These are phyloP conservation scores for Chiloscyllium punctatum DNA, from an alignment of 2,797 vertebrate genomes.

Conservation along the genomic window DNA sequence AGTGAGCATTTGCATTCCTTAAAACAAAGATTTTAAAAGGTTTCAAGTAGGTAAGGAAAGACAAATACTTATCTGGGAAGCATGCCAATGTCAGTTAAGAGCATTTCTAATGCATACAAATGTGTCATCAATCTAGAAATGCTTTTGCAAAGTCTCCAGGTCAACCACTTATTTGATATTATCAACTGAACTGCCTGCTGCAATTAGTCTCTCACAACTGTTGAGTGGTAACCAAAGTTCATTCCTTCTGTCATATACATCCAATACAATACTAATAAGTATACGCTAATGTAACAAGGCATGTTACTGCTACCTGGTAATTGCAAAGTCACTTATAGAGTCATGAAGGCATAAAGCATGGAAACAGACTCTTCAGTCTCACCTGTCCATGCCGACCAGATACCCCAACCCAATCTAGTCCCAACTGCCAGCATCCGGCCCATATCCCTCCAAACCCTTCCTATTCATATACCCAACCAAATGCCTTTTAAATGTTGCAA, in stretches of 20 bases:
- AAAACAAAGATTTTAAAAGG: neutral
- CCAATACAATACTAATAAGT: neutral
- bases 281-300: neutral
- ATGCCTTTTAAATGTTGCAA: too few species aligned
- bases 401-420: too few species aligned
- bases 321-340: neutral
- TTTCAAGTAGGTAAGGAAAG: constrained; percentile 12
- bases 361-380: too few species aligned
- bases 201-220: neutral
- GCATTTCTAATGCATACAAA: constrained; percentile 8
- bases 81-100: constrained; percentile 12
- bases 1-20: neutral
- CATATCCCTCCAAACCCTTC: too few species aligned
- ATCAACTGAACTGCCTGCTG: neutral
- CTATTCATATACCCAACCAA: too few species aligned
- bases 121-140: neutral
- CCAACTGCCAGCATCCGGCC: too few species aligned
- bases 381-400: too few species aligned
- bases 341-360: too few species aligned
- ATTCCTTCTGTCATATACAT: neutral
- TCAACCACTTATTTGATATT: neutral
- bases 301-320: neutral
- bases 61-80: constrained; percentile 19
- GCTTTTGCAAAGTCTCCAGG: neutral
- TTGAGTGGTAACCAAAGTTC: neutral